Percentiles rank a stretch among this genome's conserved stretches.
Conservation (phyloP, 2,113 vertebrate genomes). For the Hyaena hyaena region DNA sequence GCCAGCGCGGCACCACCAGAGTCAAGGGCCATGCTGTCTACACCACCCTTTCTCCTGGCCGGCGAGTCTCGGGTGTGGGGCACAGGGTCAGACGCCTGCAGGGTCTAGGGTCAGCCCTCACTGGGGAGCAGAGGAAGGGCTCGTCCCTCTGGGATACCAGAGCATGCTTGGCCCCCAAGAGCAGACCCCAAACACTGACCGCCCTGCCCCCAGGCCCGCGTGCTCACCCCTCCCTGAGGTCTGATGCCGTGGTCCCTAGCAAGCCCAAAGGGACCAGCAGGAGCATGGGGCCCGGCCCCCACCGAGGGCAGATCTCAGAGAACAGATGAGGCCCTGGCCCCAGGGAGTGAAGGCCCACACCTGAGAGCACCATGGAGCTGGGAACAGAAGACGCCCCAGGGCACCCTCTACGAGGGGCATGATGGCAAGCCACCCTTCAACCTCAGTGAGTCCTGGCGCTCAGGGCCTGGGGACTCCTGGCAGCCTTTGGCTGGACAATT, state of each 20-base stretch:
- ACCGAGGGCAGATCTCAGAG: neutral
- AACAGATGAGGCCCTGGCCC: neutral
- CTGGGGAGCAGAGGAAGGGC: neutral
- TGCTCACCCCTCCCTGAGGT: neutral
- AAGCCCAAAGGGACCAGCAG: neutral
- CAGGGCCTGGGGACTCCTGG: neutral
- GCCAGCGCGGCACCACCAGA: neutral
- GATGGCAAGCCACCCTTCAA: neutral
- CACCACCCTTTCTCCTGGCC: neutral
- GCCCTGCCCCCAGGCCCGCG: accelerated
- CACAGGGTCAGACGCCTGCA: neutral
- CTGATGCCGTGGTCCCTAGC: accelerated
- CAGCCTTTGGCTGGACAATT: neutral
- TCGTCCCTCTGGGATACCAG: neutral
- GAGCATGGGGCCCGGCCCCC: too few relatives aligned
- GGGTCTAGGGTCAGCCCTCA: neutral
- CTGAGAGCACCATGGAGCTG: neutral
- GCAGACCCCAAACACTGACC: neutral
- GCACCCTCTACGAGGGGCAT: neutral
- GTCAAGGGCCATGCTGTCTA: neutral
- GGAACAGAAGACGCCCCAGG: neutral
- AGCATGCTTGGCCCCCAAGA: neutral
- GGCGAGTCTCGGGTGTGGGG: neutral
- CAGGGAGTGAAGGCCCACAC: neutral
- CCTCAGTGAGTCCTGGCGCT: neutral